Evolutionary conservation across 2,888 invertebrate species (phyloP).

Genomic region (Isoperla grammatica): DNA sequence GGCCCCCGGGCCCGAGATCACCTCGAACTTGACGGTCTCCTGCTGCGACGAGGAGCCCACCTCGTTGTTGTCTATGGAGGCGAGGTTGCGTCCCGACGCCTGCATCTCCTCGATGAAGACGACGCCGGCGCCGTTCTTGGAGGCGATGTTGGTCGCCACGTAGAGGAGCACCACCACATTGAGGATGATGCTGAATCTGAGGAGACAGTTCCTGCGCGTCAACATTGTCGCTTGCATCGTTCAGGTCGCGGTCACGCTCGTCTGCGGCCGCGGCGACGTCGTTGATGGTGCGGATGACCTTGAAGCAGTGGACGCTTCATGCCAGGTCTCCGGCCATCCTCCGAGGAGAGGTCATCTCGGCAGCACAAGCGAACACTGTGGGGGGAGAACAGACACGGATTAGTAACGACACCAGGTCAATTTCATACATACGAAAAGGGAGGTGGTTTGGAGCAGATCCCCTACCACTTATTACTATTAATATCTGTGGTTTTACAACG

Average conservation of each 20-base stretch:
- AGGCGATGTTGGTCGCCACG: constrained; percentile 59
- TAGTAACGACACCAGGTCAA: too few relatives aligned
- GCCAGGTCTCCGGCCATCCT: constrained; percentile 17
- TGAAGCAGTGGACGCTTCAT: constrained; percentile 20
- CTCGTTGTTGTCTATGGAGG: constrained; percentile 39
- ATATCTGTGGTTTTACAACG: too few relatives aligned
- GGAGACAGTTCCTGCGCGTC: constrained; percentile 61
- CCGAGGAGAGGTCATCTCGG: constrained; percentile 8
- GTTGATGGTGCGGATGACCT: constrained; percentile 16
- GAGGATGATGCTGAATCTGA: constrained; percentile 67
- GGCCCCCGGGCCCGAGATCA: constrained; percentile 35
- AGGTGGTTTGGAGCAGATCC: too few relatives aligned
- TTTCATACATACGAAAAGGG: too few relatives aligned
- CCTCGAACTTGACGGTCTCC: constrained; percentile 23
- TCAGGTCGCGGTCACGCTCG: not conserved
- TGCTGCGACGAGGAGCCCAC: not conserved
- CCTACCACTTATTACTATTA: too few relatives aligned
- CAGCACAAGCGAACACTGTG: constrained; percentile 2
- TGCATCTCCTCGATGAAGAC: constrained; percentile 37
- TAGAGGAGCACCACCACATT: constrained; percentile 67
- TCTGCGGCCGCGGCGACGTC: constrained; percentile 4
- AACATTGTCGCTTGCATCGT: constrained; percentile 35
- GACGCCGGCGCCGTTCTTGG: constrained; percentile 28
- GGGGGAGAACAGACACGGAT: not conserved
- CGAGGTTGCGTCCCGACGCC: constrained; percentile 44